Evolutionary conservation across 2,797 vertebrate genomes (phyloP).

Genomic region (Nyctalus aviator): DNA sequence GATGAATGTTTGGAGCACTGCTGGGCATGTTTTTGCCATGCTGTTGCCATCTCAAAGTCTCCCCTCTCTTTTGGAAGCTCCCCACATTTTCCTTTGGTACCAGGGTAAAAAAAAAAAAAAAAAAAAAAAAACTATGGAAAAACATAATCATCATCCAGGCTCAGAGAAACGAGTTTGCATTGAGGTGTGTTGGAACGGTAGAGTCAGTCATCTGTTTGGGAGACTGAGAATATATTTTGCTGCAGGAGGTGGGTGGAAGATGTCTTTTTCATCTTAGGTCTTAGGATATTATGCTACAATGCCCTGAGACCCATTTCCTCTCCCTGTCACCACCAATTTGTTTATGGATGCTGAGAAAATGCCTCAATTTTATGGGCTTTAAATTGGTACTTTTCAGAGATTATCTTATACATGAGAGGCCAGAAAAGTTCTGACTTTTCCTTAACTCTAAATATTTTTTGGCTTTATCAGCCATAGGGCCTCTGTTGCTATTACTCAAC

Average conservation of each 20-base stretch:
- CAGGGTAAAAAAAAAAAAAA: not conserved
- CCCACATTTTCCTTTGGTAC: conserved; percentile 34
- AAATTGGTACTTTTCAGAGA: conserved; percentile 2
- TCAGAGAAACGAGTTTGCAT: not conserved
- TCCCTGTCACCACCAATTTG: not conserved
- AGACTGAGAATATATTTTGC: not conserved
- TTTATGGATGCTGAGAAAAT: conserved; percentile 10
- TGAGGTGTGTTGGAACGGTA: conserved; percentile 9
- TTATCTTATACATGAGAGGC: not conserved
- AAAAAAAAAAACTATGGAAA: conserved; percentile 59
- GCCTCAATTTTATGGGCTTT: conserved; percentile 40
- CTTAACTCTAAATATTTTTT: not conserved
- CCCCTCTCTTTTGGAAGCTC: conserved; percentile 56
- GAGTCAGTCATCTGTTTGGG: not conserved
- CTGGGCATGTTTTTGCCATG: conserved; percentile 51
- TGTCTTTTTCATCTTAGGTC: not conserved
- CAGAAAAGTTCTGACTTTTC: not conserved
- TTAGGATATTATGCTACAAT: not conserved
- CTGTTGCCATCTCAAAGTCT: conserved; percentile 60
- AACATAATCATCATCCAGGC: conserved; percentile 55
- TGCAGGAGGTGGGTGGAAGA: not conserved
- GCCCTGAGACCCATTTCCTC: not conserved
- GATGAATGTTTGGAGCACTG: conserved; percentile 50
- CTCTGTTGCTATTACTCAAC: not conserved
- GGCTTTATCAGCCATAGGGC: not conserved